A percentile compares a stretch with the other conserved stretches of the same genome.
These are phyloP conservation scores for Spinus olivaceus DNA, from an alignment of 2,797 vertebrate genomes.

Conservation along the genomic window DNA sequence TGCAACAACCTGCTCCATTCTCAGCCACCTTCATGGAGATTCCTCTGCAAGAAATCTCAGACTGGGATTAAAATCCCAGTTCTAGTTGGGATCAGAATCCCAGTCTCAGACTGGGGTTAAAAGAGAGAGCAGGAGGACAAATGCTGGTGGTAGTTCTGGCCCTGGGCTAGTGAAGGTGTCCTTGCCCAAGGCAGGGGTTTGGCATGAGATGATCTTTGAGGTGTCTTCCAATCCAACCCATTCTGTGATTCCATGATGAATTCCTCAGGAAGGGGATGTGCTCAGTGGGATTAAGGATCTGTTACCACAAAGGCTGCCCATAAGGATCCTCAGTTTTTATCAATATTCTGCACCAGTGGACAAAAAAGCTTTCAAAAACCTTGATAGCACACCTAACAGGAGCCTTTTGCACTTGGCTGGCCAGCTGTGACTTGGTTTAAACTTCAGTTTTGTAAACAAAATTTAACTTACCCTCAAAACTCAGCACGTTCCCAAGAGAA, in stretches of 20 bases:
- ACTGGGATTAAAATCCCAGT: not conserved
- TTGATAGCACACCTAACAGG: not conserved
- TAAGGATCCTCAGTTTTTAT: not conserved
- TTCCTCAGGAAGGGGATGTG: not conserved
- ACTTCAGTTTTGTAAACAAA: not conserved
- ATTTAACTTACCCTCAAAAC: not conserved
- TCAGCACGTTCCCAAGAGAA: not conserved
- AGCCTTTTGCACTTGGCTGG: not conserved
- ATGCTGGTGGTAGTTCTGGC: not conserved
- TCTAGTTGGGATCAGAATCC: not conserved
- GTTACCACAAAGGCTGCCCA: not conserved
- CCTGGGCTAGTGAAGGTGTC: not conserved
- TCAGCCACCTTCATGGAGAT: fast-evolving
- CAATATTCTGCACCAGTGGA: not conserved
- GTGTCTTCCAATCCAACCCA: not conserved
- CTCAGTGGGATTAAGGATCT: not conserved
- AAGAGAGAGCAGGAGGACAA: not conserved
- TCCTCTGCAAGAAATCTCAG: not conserved
- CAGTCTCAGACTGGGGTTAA: fast-evolving
- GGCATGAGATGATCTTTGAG: not conserved
- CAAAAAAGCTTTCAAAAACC: not conserved
- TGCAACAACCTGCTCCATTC: not conserved
- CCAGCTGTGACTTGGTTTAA: not conserved
- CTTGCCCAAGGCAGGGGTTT: not conserved
- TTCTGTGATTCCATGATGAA: not conserved